These are phyloP conservation scores for Volucella bombylans DNA, from an alignment of 2,888 invertebrate species.

Conservation along the genomic window DNA sequence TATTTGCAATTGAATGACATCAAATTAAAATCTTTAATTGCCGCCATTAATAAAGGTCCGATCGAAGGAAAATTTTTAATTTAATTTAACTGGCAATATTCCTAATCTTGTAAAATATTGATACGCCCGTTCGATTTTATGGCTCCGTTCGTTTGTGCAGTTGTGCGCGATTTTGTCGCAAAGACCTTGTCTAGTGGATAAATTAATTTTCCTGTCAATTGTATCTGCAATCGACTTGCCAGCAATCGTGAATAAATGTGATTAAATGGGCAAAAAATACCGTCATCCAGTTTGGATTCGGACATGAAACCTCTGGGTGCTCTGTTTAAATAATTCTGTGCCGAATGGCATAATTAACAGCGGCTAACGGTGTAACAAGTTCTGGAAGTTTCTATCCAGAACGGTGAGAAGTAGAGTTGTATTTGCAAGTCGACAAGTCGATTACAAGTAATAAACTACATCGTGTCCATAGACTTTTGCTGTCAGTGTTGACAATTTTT, in stretches of 20 bases:
- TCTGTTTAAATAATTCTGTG: conserved; percentile 50
- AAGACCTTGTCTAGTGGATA: conserved; percentile 13
- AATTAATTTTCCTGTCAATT: conserved; percentile 60
- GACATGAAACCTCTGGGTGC: background rate
- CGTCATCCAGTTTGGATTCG: conserved; percentile 12
- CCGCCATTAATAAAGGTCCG: conserved; percentile 47
- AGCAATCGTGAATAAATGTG: conserved; percentile 48
- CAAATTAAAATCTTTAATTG: conserved; percentile 66
- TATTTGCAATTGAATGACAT: conserved; percentile 43
- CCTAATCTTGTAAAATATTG: conserved; percentile 51
- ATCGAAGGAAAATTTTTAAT: conserved; percentile 54
- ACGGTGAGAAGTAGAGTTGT: background rate
- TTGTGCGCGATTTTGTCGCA: background rate
- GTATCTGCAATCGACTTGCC: conserved; percentile 14
- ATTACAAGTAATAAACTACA: conserved; percentile 11
- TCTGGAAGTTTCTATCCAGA: background rate
- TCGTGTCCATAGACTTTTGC: background rate
- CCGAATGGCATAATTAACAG: conserved; percentile 59
- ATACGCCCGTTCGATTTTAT: conserved; percentile 37
- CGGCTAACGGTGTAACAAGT: conserved; percentile 16
- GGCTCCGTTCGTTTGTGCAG: conserved; percentile 7
- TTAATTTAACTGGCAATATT: conserved; percentile 58
- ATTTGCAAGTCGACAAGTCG: background rate
- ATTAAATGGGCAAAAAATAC: conserved; percentile 28
- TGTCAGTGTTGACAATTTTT: no score